Conservation (phyloP, 2,888 invertebrate genomes). For the Sarcophaga variegata region DNA sequence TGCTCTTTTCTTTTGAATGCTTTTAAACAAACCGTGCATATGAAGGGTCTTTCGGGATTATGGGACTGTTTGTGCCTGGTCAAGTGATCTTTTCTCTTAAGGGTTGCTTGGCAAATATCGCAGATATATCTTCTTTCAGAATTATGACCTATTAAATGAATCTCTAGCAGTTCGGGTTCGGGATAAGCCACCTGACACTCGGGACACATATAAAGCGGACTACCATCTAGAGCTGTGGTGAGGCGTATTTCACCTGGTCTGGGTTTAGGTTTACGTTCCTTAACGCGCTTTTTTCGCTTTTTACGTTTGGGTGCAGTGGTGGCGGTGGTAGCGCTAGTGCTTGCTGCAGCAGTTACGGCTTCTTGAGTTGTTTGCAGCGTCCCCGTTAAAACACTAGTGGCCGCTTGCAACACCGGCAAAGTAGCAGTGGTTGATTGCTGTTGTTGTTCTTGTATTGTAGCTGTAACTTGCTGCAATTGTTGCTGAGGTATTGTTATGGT, state of each 20-base stretch:
- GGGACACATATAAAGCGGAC: constrained; percentile 92
- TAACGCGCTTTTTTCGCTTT: constrained; percentile 88
- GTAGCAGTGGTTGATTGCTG: constrained; percentile 68
- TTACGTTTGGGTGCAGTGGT: constrained; percentile 86
- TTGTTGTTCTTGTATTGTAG: constrained; percentile 73
- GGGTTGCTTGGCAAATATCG: constrained; percentile 93
- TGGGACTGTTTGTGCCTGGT: constrained; percentile 94
- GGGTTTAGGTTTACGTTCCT: constrained; percentile 89
- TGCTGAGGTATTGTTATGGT: constrained; percentile 81
- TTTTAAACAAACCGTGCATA: constrained; percentile 92
- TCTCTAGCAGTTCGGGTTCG: constrained; percentile 90
- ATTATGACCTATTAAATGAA: constrained; percentile 92
- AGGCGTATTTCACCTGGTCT: constrained; percentile 92
- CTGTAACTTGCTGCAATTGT: constrained; percentile 75
- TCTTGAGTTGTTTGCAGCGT: constrained; percentile 82
- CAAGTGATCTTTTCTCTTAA: constrained; percentile 93
- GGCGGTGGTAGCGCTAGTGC: constrained; percentile 73
- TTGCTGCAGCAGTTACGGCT: constrained; percentile 46
- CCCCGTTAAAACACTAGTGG: constrained; percentile 45
- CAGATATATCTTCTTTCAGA: constrained; percentile 92
- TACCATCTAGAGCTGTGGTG: constrained; percentile 91
- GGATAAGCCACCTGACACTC: constrained; percentile 95
- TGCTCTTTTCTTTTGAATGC: constrained; percentile 95
- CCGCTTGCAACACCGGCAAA: constrained; percentile 82
- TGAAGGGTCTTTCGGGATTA: constrained; percentile 93